These are phyloP conservation scores for Drosophila setifemur DNA, from an alignment of 1,140 invertebrate genomes.

Conservation along the genomic window DNA sequence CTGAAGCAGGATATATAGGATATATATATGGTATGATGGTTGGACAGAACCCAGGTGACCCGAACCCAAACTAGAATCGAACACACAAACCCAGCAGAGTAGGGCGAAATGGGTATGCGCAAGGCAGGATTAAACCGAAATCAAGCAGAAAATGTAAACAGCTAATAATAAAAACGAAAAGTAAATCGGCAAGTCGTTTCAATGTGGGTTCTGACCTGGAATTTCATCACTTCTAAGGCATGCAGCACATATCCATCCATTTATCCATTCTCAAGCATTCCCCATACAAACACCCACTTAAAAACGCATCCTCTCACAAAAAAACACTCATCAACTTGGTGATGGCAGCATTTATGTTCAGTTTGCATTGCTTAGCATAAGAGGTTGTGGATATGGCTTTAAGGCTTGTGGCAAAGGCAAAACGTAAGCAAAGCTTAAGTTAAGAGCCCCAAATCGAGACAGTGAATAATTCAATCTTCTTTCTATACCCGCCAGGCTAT, in stretches of 20 bases:
- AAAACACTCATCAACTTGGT: conserved; percentile 54
- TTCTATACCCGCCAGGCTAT: not conserved
- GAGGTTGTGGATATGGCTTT: conserved; percentile 53
- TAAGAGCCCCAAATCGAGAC: not conserved
- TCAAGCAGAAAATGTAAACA: conserved; percentile 52
- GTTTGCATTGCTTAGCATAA: conserved; percentile 56
- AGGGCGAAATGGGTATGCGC: conserved; percentile 4
- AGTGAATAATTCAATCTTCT: not conserved
- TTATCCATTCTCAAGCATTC: conserved; percentile 1
- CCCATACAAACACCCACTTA: conserved; percentile 9
- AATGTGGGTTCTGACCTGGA: conserved; percentile 39
- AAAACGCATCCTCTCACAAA: not conserved
- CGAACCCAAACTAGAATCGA: conserved; percentile 9
- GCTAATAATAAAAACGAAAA: conserved; percentile 64
- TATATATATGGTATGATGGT: too few relatives aligned
- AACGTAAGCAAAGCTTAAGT: conserved; percentile 44
- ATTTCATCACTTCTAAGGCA: conserved; percentile 9
- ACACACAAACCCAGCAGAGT: conserved; percentile 8
- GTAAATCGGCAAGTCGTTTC: conserved; percentile 60
- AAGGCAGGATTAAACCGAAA: conserved; percentile 14
- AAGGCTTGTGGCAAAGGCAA: conserved; percentile 40
- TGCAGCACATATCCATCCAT: conserved; percentile 10
- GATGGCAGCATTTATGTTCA: conserved; percentile 52
- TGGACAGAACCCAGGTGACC: conserved; percentile 1
- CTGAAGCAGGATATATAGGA: conserved; percentile 25